Evolutionary conservation across 2,797 vertebrate species (phyloP).

Genomic region (Urosaurus nigricauda): DNA sequence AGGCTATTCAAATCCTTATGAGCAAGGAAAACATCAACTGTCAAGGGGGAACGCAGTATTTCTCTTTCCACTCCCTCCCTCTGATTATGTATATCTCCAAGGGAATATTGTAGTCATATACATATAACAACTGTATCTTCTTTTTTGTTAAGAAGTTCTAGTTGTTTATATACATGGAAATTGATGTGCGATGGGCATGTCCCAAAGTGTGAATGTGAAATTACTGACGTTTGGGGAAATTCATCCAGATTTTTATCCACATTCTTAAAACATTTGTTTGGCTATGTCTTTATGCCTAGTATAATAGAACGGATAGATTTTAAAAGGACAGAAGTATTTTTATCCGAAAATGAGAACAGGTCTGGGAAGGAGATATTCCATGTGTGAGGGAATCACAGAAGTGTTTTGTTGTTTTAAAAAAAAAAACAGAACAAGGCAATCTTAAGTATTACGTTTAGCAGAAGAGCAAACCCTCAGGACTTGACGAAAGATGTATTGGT

Average conservation of each 20-base stretch:
- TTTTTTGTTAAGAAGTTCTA: neutral
- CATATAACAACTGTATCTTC: neutral
- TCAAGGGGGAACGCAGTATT: neutral
- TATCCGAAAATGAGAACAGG: neutral
- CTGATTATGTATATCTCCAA: neutral
- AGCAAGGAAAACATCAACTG: neutral
- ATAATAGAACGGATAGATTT: neutral
- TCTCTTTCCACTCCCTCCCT: neutral
- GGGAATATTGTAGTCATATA: neutral
- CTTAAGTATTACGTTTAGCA: neutral
- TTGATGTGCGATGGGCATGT: neutral
- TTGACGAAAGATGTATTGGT: conserved; percentile 44
- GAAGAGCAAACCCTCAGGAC: conserved; percentile 32
- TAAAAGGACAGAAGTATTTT: neutral
- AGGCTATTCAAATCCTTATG: neutral
- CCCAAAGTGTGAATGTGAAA: neutral
- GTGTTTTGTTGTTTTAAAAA: neutral
- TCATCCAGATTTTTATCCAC: neutral
- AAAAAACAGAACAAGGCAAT: neutral
- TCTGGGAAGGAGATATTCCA: neutral
- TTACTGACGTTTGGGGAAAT: no score
- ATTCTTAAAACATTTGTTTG: neutral
- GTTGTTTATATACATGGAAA: neutral
- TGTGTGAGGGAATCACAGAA: neutral
- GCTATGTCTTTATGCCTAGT: neutral